Conservation (phyloP, 2,797 vertebrate genomes). For the Danio jaintianensis region DNA sequence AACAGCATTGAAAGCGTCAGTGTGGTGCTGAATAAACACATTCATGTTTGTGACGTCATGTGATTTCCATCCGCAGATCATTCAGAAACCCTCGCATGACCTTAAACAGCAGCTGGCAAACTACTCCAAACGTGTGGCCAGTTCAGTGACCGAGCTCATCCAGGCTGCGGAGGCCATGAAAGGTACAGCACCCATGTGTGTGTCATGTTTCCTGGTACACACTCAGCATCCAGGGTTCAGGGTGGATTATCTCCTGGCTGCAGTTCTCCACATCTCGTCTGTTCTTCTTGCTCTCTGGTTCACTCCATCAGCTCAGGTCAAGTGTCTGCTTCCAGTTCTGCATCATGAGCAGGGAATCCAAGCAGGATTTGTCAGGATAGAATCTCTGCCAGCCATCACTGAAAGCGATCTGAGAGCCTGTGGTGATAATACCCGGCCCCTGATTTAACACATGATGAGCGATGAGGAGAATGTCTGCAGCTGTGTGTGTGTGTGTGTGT, state of each 20-base stretch:
- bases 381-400: constrained; percentile 15
- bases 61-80: constrained; percentile 73
- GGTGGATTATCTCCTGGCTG: background rate
- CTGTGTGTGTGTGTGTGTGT: background rate
- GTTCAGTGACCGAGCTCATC: constrained; percentile 89
- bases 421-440: constrained; percentile 52
- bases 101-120: constrained; percentile 86
- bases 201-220: background rate
- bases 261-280: constrained; percentile 18
- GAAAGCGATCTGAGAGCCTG: constrained; percentile 35
- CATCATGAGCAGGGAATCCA: constrained; percentile 3
- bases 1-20: background rate
- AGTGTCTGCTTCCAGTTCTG: constrained; percentile 28
- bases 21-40: background rate
- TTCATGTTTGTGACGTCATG: background rate
- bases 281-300: constrained; percentile 22
- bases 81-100: constrained; percentile 86
- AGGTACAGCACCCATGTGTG: constrained; percentile 69
- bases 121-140: constrained; percentile 87
- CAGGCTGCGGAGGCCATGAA: constrained; percentile 93
- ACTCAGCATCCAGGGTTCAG: too few relatives aligned
- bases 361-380: constrained; percentile 19
- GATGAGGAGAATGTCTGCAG: constrained; percentile 11
- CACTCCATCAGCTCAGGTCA: constrained; percentile 18
- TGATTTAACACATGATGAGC: constrained; percentile 54